Base-by-base conservation (phyloP, 2,797 vertebrate species). In the Fratercula arctica region DNA sequence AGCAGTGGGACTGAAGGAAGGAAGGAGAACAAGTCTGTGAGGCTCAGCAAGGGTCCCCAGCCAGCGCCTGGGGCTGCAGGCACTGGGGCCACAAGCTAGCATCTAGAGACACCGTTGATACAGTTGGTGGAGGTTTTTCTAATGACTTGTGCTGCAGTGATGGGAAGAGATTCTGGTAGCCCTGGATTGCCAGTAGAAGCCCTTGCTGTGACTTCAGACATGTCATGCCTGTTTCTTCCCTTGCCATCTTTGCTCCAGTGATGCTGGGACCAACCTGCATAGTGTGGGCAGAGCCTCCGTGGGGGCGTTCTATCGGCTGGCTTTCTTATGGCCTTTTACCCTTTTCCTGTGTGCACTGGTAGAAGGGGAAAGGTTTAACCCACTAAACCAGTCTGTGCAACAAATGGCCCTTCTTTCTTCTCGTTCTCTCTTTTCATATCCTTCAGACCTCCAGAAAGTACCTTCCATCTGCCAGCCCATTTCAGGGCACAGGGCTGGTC, bases 231-330 rank as follows among this genome's bases (percentile, higher is more conserved):
- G 6, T 39, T 76, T 75, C 48, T 75, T 57, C 45, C 28, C 5
- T 43, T 60, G 39, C 39, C 3, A 0, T 56, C 21, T 66, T 69
- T 2, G 2, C 31, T 63, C 24, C 24, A 14, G 43, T 56, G 0
- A 0, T 67, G 24, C 35, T 66, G 45, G 43, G 45, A 51, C 26
- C 13, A 33, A 9, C 24, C 21, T 25, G 45, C 10, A 10, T 50
- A 0, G 0, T 2, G 1, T 35, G 14, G 74, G 9, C 59, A 51
- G 72, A 83, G 56, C 51, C n/a, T 57, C 41, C 37, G 21, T 1
- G 0, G 24, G 13, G 1, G 4, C 2, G 0, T 21, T 73, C 61
- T 56, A 13, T 3, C 9, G 1, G 3, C 17, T 48, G 50, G 21
- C 16, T 53, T 51, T 51, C 24, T 54, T 29, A 4, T 35, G 37